Base-by-base conservation (phyloP, 2,888 invertebrate genomes). In the Coecobrya sp. region DNA sequence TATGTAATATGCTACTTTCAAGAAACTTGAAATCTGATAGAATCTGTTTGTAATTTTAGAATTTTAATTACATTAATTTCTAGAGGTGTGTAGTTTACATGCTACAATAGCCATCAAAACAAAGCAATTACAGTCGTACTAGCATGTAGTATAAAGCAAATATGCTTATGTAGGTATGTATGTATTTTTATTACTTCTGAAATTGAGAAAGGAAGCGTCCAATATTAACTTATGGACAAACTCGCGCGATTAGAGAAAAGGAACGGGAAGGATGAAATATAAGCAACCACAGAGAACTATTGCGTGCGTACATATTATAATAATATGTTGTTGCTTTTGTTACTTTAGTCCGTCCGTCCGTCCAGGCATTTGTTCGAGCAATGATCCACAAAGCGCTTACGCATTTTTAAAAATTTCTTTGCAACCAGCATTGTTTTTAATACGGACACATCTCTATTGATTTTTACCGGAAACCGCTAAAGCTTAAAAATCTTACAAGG, bases 201-300 rank as follows among this genome's bases (percentile, higher is more conserved):
- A 16, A 55, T 55, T 55, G 55, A 13, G 55, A 55, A 55, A 55
- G 55, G 55, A 55, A 55, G 55, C 55, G 19, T 55, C n/a, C 55
- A 55, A 55, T 13, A 62, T 22, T 22, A 62, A 62, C 19, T 62
- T 25, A 62, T 62, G 62, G 62, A 62, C 25, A 27, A 62, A 11
- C 62, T 62, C 25, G 11, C 62, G 25, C 62, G 62, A 62, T 59
- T 19, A 59, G 11, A 62, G 27, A 62, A 62, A 25, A 11, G 62
- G 62, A 62, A 55, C 5, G 55, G 55, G 19, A 49, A 13, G 49
- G 10, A 55, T 19, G 19, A 55, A 55, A n/a, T 19, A 55, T 1
- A 19, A 55, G 49, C 13, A n/a, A 16, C n/a, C 55, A 55, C n/a
- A 55, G 5, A 16, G 19, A 55, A 19, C 55, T 5, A n/a, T n/a